phyloP scores from a whole-genome alignment of 2,888 invertebrate species.

The Diarsia dahlii region DNA sequence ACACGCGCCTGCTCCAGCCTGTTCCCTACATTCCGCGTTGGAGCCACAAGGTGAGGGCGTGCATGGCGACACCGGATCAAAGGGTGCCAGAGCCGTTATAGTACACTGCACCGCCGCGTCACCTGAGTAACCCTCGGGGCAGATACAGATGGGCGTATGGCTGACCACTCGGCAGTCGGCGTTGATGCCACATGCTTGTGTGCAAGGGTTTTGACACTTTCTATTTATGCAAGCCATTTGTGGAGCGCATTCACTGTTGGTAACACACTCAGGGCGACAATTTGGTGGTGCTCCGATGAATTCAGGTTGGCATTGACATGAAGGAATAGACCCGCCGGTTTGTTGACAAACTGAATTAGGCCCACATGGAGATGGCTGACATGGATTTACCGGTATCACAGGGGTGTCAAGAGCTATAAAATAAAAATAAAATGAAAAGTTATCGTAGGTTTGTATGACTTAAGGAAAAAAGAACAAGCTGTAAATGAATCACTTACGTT shows the following conservation, averaged over 20 bases:
- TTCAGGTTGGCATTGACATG: constrained; percentile 93
- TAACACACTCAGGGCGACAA: constrained; percentile 94
- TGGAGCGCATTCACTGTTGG: constrained; percentile 93
- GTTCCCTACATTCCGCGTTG: constrained; percentile 92
- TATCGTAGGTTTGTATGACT: not conserved
- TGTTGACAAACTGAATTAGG: constrained; percentile 92
- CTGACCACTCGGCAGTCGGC: constrained; percentile 94
- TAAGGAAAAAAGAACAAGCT: not conserved
- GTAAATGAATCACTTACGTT: constrained; percentile 82
- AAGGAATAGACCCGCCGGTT: constrained; percentile 90
- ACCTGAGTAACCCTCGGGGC: constrained; percentile 92
- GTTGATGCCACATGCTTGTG: constrained; percentile 93
- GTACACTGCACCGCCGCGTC: constrained; percentile 94
- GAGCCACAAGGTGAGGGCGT: constrained; percentile 92
- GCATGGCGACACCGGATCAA: constrained; percentile 89
- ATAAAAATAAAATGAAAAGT: constrained; percentile 29
- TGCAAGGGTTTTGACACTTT: constrained; percentile 95
- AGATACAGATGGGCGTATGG: constrained; percentile 94
- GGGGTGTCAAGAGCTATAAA: constrained; percentile 78
- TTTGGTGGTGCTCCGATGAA: constrained; percentile 93
- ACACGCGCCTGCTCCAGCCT: constrained; percentile 92
- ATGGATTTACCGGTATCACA: constrained; percentile 89
- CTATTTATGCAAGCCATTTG: constrained; percentile 94
- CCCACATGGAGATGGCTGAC: constrained; percentile 95
- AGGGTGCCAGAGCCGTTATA: constrained; percentile 70